phyloP scores from a whole-genome alignment of 2,797 vertebrate genomes.

The Enteromius trimaculatus region DNA sequence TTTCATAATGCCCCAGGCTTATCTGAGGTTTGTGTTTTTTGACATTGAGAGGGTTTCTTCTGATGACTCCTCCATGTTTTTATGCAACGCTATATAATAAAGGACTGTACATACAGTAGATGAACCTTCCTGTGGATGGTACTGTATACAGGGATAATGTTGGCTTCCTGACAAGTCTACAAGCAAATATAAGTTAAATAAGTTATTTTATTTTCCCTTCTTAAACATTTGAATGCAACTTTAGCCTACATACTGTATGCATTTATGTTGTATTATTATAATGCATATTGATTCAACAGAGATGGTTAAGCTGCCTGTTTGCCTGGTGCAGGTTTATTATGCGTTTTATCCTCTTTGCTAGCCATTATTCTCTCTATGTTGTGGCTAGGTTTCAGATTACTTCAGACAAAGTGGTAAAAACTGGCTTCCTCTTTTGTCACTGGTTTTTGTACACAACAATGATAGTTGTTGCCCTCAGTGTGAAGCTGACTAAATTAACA shows the following conservation, averaged over 20 bases:
- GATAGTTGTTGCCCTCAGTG: background rate
- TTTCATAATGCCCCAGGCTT: background rate
- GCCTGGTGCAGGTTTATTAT: background rate
- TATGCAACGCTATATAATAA: background rate
- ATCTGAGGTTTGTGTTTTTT: background rate
- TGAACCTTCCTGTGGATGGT: background rate
- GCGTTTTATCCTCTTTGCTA: background rate
- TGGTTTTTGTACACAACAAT: background rate
- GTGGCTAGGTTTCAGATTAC: conserved; percentile 18
- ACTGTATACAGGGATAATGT: background rate
- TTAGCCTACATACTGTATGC: background rate
- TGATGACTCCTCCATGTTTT: background rate
- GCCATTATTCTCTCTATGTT: conserved; percentile 13
- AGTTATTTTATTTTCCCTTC: background rate
- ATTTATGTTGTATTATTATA: background rate
- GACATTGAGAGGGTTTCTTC: background rate
- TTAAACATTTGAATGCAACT: background rate
- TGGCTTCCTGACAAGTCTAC: background rate
- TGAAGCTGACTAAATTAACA: conserved; percentile 14
- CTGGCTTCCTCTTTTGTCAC: background rate
- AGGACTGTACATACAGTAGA: background rate
- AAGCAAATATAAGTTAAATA: too few relatives aligned
- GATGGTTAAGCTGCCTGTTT: background rate
- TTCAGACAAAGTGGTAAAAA: background rate
- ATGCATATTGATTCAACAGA: background rate